Evolutionary conservation across 2,113 vertebrate species (phyloP).

Genomic region (Microtus pennsylvanicus): DNA sequence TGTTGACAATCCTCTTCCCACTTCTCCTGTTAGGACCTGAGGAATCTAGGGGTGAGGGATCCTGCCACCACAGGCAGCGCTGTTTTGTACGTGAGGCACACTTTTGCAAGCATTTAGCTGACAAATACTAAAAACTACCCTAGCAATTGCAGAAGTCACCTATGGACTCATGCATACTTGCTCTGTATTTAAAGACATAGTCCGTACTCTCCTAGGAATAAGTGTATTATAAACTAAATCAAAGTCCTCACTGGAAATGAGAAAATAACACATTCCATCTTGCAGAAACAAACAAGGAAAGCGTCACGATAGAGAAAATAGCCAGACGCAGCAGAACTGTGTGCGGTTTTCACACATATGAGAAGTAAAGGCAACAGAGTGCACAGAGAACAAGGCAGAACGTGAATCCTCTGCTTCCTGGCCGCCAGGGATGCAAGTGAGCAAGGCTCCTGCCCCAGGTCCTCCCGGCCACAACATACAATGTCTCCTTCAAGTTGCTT

Average conservation of each 20-base stretch:
- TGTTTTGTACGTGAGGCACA: background rate
- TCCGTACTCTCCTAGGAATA: conserved; percentile 14
- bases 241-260: background rate
- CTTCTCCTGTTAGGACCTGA: background rate
- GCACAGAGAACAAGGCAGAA: background rate
- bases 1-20: background rate
- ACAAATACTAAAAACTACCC: conserved; percentile 1
- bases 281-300: conserved; percentile 10
- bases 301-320: conserved; percentile 4
- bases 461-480: background rate
- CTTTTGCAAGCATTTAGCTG: conserved; percentile 37
- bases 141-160: background rate
- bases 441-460: background rate
- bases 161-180: background rate
- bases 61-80: background rate
- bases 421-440: background rate
- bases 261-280: conserved; percentile 11
- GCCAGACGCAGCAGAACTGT: background rate
- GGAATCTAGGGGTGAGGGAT: background rate
- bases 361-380: background rate
- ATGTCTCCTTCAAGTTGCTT: background rate
- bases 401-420: background rate
- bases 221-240: conserved; percentile 22
- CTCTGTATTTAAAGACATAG: conserved; percentile 47
- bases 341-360: conserved; percentile 1